Evolutionary conservation across 1,140 invertebrate species (phyloP).

Genomic region (Reticulitermes speratus): DNA sequence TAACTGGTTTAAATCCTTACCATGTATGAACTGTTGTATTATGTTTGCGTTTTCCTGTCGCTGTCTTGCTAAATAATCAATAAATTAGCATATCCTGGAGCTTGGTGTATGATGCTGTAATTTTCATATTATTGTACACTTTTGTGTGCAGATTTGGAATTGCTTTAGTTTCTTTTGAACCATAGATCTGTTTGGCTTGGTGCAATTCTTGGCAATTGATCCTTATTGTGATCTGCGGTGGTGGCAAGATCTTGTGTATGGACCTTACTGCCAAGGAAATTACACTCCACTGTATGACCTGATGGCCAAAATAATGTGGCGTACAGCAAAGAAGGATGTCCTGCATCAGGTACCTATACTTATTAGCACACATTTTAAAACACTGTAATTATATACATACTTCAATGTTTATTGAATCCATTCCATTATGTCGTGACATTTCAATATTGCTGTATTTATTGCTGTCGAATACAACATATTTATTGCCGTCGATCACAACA

Average conservation of each 20-base stretch:
- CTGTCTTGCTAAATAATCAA: too few relatives aligned
- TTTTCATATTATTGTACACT: too few relatives aligned
- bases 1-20: too few relatives aligned
- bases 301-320: conserved; percentile 66
- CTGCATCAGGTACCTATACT: conserved; percentile 51
- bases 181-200: conserved; percentile 66
- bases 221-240: conserved; percentile 56
- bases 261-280: conserved; percentile 55
- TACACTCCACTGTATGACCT: conserved; percentile 52
- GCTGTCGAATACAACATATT: too few relatives aligned
- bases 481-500: too few relatives aligned
- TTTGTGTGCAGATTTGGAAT: too few relatives aligned
- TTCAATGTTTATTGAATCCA: background rate
- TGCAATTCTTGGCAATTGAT: conserved; percentile 65
- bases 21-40: too few relatives aligned
- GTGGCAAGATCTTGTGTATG: conserved; percentile 58
- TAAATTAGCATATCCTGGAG: too few relatives aligned
- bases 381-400: conserved; percentile 28
- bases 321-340: conserved; percentile 66
- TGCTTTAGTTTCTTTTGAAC: background rate
- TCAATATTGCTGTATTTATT: too few relatives aligned
- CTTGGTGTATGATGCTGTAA: too few relatives aligned
- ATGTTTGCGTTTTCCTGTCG: too few relatives aligned
- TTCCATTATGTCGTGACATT: too few relatives aligned
- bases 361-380: background rate